Evolutionary conservation across 2,797 vertebrate genomes (phyloP), one percentile per base, ranked within the genome.

Genomic region (Poeciliopsis presidionis): DNA sequence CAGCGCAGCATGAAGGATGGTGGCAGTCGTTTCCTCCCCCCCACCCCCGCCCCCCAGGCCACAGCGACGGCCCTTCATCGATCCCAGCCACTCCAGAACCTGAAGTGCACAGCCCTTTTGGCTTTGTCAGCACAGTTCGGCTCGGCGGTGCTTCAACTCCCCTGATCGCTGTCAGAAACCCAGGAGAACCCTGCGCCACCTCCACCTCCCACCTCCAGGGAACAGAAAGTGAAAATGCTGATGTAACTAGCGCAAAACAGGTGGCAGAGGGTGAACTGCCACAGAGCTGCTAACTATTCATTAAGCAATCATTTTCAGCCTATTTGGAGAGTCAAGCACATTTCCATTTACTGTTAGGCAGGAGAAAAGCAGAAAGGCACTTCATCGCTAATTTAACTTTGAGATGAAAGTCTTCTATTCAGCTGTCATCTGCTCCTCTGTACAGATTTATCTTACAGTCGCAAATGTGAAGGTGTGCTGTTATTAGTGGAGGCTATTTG

Each of bases 121-220:
- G 92, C 94, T 93, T 93, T 78, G 93, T 95, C 94, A 94, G 94
- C 94, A 93, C 84, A 88, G 88, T 91, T 92, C 79, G 81, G 86
- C 90, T 90, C 92, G 87, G 89, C 82, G 57, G 75, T 57, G 72
- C 85, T 88, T 78, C 86, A 89, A 87, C 86, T 88, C 85, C 88
- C 87, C 87, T 84, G 90, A 87, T 90, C 82, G 47, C 89, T 89
- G 89, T 94, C 91, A 91, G 73, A 88, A 86, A 89, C 84, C 89
- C 86, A 25, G 55, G 86, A 89, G 88, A 74, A 80, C 53, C 53
- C 85, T 81, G 20, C 49, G 6, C 12, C 55, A 12, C 55, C n/a
- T 13, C 49, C 6, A 5, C 55, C 55, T 57, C 33, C 53, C n/a
- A 28, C 69, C 43, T 46, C 57, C 57, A 14, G 75, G 75, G 76